Evolutionary conservation across 2,113 vertebrate genomes (phyloP).

Genomic region (Columba janthina): DNA sequence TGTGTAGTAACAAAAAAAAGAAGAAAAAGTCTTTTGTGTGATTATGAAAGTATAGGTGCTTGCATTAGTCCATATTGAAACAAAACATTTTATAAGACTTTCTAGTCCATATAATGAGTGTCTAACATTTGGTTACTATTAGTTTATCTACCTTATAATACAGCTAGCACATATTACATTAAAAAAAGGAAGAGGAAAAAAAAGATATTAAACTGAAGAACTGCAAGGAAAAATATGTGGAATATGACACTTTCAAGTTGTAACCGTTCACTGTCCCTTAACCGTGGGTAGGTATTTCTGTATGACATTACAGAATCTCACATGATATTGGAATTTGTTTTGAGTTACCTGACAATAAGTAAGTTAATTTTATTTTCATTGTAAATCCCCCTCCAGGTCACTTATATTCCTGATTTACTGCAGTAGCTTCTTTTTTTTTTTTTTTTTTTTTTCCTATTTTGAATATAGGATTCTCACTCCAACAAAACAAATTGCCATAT

Average conservation of each 20-base stretch:
- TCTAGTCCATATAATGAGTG: neutral
- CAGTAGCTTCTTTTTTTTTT: neutral
- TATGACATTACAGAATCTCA: neutral
- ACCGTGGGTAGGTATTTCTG: neutral
- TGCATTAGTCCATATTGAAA: neutral
- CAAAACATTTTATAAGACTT: neutral
- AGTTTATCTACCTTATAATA: neutral
- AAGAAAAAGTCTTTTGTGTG: neutral
- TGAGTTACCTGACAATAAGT: neutral
- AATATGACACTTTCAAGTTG: neutral
- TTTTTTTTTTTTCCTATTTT: neutral
- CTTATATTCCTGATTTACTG: neutral
- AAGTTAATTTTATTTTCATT: neutral
- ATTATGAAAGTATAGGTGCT: neutral
- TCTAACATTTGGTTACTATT: neutral
- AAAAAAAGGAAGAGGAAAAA: neutral
- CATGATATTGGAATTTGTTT: neutral
- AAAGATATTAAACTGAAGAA: neutral
- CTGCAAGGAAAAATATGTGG: neutral
- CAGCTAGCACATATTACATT: neutral
- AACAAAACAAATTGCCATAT: neutral
- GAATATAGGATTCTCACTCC: neutral
- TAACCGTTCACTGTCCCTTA: neutral
- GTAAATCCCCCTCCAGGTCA: neutral
- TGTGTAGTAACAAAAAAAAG: neutral